A percentile compares a stretch with the other conserved stretches of the same genome.
Evolutionary conservation across 1,140 invertebrate genomes (phyloP).

Genomic region (Sycophila sp.): DNA sequence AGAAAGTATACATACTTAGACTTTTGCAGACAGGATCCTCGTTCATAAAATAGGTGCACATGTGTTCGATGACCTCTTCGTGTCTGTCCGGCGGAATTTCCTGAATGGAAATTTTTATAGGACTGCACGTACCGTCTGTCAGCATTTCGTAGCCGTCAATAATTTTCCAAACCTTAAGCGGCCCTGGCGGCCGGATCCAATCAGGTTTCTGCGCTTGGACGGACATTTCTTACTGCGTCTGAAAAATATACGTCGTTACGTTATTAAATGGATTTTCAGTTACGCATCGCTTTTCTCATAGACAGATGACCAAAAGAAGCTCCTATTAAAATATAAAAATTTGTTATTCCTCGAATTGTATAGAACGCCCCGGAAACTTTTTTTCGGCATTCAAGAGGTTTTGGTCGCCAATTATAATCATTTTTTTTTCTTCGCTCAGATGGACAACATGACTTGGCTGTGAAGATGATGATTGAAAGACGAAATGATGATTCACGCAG

Average conservation of each 20-base stretch:
- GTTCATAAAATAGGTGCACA: constrained; percentile 50
- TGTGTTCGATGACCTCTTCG: constrained; percentile 52
- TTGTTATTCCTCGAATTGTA: too few species aligned
- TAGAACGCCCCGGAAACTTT: too few species aligned
- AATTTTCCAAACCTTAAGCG: constrained; percentile 45
- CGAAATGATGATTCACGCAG: too few species aligned
- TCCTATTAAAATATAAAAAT: too few species aligned
- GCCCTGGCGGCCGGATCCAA: constrained; percentile 44
- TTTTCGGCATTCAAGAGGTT: too few species aligned
- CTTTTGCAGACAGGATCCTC: constrained; percentile 52
- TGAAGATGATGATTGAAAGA: too few species aligned
- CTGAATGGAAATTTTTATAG: constrained; percentile 51
- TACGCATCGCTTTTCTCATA: neutral
- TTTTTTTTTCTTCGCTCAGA: too few species aligned
- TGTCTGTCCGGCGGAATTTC: constrained; percentile 54
- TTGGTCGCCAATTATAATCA: too few species aligned
- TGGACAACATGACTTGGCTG: too few species aligned
- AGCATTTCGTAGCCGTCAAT: constrained; percentile 26
- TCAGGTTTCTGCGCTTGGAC: neutral
- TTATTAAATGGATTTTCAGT: too few species aligned
- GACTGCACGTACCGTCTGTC: neutral
- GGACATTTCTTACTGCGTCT: constrained; percentile 20
- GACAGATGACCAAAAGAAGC: too few species aligned
- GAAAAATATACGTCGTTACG: too few species aligned
- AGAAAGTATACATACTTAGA: constrained; percentile 44